These are phyloP conservation scores for Coreoperca whiteheadi DNA, from an alignment of 2,113 vertebrate species.

Conservation along the genomic window DNA sequence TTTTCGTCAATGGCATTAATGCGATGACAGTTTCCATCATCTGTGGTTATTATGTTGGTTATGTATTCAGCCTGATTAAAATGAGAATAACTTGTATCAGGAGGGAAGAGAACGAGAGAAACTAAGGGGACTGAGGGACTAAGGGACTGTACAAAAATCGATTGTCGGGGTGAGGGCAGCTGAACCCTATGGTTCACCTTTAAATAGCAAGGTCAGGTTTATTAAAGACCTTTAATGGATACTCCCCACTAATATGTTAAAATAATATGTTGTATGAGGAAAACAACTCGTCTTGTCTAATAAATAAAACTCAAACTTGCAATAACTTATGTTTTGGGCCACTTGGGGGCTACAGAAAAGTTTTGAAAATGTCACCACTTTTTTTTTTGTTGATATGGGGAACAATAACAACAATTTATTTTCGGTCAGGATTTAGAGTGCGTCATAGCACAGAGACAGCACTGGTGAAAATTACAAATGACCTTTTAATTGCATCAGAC, in stretches of 20 bases:
- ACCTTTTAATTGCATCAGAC: too few relatives aligned
- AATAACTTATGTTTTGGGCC: background rate
- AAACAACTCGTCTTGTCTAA: background rate
- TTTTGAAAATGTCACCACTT: too few relatives aligned
- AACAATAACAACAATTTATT: too few relatives aligned
- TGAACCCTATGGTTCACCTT: background rate
- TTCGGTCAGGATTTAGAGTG: too few relatives aligned
- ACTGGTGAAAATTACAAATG: too few relatives aligned
- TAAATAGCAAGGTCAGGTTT: too few relatives aligned
- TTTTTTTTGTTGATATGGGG: too few relatives aligned
- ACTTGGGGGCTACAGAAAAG: too few relatives aligned
- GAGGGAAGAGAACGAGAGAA: background rate
- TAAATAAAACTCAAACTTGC: background rate
- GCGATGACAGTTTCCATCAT: conserved; percentile 8
- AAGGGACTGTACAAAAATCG: background rate
- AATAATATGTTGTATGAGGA: background rate
- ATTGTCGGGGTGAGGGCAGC: background rate
- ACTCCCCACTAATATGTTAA: background rate
- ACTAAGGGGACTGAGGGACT: too few relatives aligned
- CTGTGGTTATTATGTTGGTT: background rate
- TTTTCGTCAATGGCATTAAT: conserved; percentile 27
- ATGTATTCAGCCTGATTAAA: background rate
- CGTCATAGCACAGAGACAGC: too few relatives aligned
- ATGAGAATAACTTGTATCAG: background rate
- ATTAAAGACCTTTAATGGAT: too few relatives aligned